These are phyloP conservation scores for Rhogogaster chlorosoma DNA, from an alignment of 2,888 invertebrate species.

Conservation along the genomic window DNA sequence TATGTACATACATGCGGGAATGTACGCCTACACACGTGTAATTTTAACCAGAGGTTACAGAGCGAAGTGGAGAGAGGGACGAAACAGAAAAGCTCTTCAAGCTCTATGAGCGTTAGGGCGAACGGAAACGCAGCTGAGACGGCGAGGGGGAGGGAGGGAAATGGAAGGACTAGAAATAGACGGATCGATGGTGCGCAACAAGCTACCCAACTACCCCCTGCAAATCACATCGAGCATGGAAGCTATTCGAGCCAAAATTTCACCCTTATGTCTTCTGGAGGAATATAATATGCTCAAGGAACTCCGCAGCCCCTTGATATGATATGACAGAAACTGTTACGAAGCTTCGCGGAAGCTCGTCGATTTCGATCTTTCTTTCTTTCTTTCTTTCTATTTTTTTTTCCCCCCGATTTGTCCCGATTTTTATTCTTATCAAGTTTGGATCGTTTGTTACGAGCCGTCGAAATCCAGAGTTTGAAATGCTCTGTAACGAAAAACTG, in stretches of 20 bases:
- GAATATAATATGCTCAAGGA: not conserved
- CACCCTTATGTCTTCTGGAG: not conserved
- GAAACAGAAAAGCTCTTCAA: not conserved
- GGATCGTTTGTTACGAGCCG: no score
- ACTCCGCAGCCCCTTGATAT: not conserved
- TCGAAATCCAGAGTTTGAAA: no score
- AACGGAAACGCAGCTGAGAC: constrained; percentile 19
- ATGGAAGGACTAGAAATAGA: constrained; percentile 48
- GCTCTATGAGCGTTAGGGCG: not conserved
- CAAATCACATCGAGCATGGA: constrained; percentile 14
- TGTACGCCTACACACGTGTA: not conserved
- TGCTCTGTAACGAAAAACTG: no score
- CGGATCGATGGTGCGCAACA: constrained; percentile 42
- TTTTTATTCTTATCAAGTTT: no score
- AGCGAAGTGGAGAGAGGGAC: not conserved
- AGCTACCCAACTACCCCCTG: constrained; percentile 20
- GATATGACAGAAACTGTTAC: not conserved
- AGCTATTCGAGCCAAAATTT: not conserved
- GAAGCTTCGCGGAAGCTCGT: not conserved
- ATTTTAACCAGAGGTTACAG: not conserved
- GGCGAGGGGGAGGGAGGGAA: not conserved
- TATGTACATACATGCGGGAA: not conserved
- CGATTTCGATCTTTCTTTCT: not conserved
- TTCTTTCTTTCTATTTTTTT: not conserved
- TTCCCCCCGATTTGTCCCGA: no score